Conservation (phyloP, 2,888 invertebrate species). For the Lochmaea capreae region DNA sequence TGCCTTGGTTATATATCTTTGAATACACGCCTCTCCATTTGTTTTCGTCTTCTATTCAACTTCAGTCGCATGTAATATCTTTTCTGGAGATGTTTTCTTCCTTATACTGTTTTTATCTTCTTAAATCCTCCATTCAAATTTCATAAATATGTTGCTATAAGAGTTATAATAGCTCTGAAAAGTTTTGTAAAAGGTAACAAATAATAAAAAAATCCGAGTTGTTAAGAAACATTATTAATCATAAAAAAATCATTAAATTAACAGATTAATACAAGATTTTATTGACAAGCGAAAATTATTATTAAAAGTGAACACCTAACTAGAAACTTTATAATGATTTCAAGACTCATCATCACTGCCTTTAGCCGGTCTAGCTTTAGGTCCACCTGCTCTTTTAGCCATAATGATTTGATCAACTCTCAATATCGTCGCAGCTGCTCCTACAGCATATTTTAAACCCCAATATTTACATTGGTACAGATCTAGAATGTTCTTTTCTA, state of each 20-base stretch:
- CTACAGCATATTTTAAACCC: constrained; percentile 95
- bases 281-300: not conserved
- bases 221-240: constrained; percentile 13
- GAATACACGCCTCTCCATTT: no score
- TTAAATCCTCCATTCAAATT: no score
- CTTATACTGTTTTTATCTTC: no score
- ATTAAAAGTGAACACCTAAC: not conserved
- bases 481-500: constrained; percentile 84
- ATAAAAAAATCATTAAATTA: constrained; percentile 19
- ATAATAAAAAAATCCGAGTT: not conserved
- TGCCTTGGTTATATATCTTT: no score
- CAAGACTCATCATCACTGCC: constrained; percentile 78
- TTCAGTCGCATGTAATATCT: no score
- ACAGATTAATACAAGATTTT: constrained; percentile 18
- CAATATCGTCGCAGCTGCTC: constrained; percentile 91
- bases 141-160: no score
- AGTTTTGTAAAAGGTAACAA: not conserved
- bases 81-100: no score
- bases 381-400: constrained; percentile 97
- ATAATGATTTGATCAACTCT: constrained; percentile 98
- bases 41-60: no score
- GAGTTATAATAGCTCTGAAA: no score
- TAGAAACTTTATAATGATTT: constrained; percentile 12
- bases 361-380: constrained; percentile 78
- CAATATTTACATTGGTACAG: constrained; percentile 88